Evolutionary conservation across 2,888 invertebrate genomes (phyloP), one percentile per base, ranked within the genome.

Genomic region (Nudaria mundana): DNA sequence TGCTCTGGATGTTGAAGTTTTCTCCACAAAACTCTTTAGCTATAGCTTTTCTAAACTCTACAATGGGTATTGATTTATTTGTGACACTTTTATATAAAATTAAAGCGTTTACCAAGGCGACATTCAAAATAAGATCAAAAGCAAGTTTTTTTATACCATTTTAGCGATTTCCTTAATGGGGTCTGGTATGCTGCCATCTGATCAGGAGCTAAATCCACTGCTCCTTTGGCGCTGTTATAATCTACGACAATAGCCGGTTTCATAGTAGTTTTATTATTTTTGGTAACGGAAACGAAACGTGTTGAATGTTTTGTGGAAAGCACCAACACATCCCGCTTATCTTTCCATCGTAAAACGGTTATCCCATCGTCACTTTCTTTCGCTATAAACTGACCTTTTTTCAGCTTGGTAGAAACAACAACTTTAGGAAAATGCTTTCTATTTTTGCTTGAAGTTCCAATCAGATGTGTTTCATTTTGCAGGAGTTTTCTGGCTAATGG

Each of bases 81-180:
- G 15, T 37, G 14, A 30, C 37, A 13, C 13, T 30, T 14, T 30
- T 30, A 26, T 30, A 49, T 53, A 60, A 29, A 25, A 30, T 24
- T 48, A 44, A 45, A 43, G 53, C 39, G 50, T 44, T 43, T 48
- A 52, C 37, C 32, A n/a, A n/a, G n/a, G n/a, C n/a, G n/a, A n/a
- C n/a, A n/a, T n/a, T n/a, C n/a, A n/a, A n/a, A n/a, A 45, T 22
- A 3, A 40, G 11, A 33, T 41, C 12, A 18, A 29, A 24, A 2
- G 35, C 38, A 3, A 45, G n/a, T 3, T 37, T 43, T n/a, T 36
- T 61, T 63, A 30, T 68, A 66, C 56, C 55, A 68, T 47, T 66
- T 67, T 33, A 34, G 5, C 2, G 34, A 10, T 13, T 34, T 68
- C 60, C 18, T 55, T 63, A 36, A 57, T 37, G 28, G 52, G 37